phyloP scores from a whole-genome alignment of 2,797 vertebrate species.

The Centroberyx gerrardi region DNA sequence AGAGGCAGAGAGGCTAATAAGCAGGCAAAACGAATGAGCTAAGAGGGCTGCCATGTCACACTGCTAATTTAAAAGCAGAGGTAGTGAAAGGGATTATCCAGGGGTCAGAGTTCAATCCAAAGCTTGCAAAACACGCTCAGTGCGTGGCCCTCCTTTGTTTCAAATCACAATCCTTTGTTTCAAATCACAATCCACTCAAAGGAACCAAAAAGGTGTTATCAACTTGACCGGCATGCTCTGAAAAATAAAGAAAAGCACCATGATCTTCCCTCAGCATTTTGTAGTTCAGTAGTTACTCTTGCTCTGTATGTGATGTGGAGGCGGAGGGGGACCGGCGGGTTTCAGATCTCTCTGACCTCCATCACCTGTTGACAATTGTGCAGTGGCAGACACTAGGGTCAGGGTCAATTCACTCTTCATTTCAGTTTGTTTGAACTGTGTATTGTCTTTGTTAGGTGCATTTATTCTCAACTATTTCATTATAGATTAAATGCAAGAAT shows the following conservation, averaged over 20 bases:
- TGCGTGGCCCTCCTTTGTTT: conserved; percentile 65
- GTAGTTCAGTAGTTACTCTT: conserved; percentile 1
- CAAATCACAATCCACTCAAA: conserved; percentile 41
- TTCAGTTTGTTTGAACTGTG: neutral
- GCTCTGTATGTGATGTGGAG: neutral
- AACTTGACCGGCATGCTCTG: conserved; percentile 10
- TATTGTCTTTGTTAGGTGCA: no score
- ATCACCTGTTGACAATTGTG: neutral
- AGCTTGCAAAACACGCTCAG: conserved; percentile 81
- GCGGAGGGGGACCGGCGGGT: neutral
- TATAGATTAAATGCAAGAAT: neutral
- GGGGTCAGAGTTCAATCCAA: conserved; percentile 81
- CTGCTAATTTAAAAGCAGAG: conserved; percentile 85
- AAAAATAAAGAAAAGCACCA: conserved; percentile 29
- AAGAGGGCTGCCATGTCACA: conserved; percentile 72
- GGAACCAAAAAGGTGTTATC: conserved; percentile 25
- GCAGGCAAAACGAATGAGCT: conserved; percentile 63
- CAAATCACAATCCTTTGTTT: conserved; percentile 58
- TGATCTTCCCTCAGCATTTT: conserved; percentile 15
- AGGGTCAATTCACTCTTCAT: neutral
- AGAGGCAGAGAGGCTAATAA: conserved; percentile 66
- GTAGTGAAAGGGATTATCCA: conserved; percentile 84
- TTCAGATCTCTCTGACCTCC: neutral
- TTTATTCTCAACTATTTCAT: neutral
- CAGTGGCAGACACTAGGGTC: neutral